Base-by-base conservation (phyloP, 2,113 vertebrate species). In the Cryptomyrus ogoouensis region DNA sequence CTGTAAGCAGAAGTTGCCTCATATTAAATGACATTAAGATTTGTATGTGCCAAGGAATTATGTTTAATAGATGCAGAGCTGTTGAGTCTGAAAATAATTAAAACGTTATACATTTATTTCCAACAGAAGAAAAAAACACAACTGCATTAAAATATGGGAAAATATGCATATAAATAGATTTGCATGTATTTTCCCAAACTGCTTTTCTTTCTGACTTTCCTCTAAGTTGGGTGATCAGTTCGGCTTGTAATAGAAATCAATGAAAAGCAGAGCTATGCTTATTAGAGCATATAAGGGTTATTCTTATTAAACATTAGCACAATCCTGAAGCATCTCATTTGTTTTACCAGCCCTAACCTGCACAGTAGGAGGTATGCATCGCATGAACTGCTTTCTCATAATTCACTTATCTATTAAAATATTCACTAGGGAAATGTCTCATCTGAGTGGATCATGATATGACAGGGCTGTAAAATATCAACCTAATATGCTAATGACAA, bases 341-440 rank as follows among this genome's bases (percentile, higher is more conserved):
- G 74, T 90, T 90, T 90, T 90, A 80, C 84, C 80, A 66, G 80
- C 53, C 8, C 89, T 90, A 58, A 35, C 42, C 62, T 87, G 52
- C 89, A 88, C 77, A 52, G 49, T 24, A 42, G 10, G 74, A 87
- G 89, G 66, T 47, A 10, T 44, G 44, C 74, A 86, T 91, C 89
- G 85, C 74, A 86, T 90, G 80, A 90, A 88, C 88, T 62, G 52
- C 9, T 44, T 74, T 90, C 70, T 90, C 80, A 83, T 91, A 77
- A 90, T 92, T 91, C 53, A 87, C 91, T 92, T 90, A 92, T 92
- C 90, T 91, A 39, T 89, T 89, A 83, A 92, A 90, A 88, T 56
- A 91, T 89, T 91, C 88, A 88, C 77, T 15, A 15, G 90, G 74
- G 91, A 90, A 88, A 89, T 84, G 91, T 70, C 85, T 49, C 35